Base-by-base conservation (phyloP, 2,888 invertebrate species). In the Ypsolopha sequella region DNA sequence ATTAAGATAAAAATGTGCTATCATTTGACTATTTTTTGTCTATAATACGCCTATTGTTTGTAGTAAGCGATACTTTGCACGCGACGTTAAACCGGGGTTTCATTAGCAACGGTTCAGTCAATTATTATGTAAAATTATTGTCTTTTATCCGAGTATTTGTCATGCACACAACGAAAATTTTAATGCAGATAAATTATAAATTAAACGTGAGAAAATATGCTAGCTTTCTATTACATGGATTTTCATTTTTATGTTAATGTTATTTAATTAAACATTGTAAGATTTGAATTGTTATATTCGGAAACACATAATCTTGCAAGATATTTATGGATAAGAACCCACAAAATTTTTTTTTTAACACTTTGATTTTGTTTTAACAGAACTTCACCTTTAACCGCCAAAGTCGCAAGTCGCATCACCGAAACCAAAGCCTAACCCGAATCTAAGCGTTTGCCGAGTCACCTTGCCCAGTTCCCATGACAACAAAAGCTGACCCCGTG, bases 41-140 rank as follows among this genome's bases (percentile, higher is more conserved):
- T 62, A 62, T 75, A 75, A 79, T 74, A 74, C 72, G 60, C 62
- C 81, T 68, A 84, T 84, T 84, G 82, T 84, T 80, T 80, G 77
- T 66, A 62, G 74, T 73, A 70, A 76, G 66, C 62, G 71, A 75
- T 71, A 75, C 70, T 70, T 68, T 66, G 64, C 67, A 69, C 65
- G 66, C 59, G 59, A 44, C 54, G 54, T 73, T 71, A 72, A 64
- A 59, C 61, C 52, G 47, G 48, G 51, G 64, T 70, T 67, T 59
- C 58, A 48, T 54, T 51, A 44, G 41, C 24, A 24, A 24, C 24
- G 24, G 24, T 24, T 4, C 24, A 24, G 4, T 24, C 24, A 24
- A 24, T 24, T 24, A 24, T 24, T 24, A 24, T 24, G 24, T 24
- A 3, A 24, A 24, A 24, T 24, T 11, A 10, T 13, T 43, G 52